Base-by-base conservation (phyloP, 2,888 invertebrate genomes). In the Campoplex capitator region DNA sequence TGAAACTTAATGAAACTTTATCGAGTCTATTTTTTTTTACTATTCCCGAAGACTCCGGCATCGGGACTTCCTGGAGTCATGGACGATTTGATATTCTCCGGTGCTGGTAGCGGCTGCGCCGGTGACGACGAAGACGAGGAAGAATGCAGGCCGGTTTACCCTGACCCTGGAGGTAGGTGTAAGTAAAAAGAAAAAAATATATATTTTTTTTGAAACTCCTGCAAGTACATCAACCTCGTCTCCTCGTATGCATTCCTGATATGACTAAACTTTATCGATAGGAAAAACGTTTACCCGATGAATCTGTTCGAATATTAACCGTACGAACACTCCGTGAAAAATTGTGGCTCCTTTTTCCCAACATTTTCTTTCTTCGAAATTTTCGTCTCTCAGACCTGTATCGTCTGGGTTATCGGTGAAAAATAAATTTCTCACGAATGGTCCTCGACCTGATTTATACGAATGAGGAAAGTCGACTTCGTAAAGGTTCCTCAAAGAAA, bases 1-100 rank as follows among this genome's bases (percentile, higher is more conserved):
- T 35, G 4, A 18, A 11, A 54, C 58, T 28, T 13, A 7, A 58
- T 58, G 3, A 58, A 58, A 13, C 4, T 13, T 13, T 13, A 73
- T 13, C 28, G 28, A 51, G 51, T 28, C 9, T 28, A 11, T 68
- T 58, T 74, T 70, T 80, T 48, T 42, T 28, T 51, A 38, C 4
- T 67, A 23, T 23, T 38, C 6, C 16, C 54, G 11, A 95, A 98
- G 98, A 98, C 98, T 0, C 98, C 98, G 35, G 97, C 98, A 0
- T 97, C 97, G 58, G 97, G 97, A 0, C 97, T 97, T 93, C 96
- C 97, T 0, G 96, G 96, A 11, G 96, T 97, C 1, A 96, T 97
- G 92, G 99, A 99, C 94, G 99, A 99, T 94, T 95, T 99, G 87
- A 98, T 99, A 79, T 98, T 97, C 95, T 98, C 98, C 11, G 98